These are phyloP conservation scores for Anolis apletophallus DNA, from an alignment of 2,797 vertebrate genomes.

Conservation along the genomic window DNA sequence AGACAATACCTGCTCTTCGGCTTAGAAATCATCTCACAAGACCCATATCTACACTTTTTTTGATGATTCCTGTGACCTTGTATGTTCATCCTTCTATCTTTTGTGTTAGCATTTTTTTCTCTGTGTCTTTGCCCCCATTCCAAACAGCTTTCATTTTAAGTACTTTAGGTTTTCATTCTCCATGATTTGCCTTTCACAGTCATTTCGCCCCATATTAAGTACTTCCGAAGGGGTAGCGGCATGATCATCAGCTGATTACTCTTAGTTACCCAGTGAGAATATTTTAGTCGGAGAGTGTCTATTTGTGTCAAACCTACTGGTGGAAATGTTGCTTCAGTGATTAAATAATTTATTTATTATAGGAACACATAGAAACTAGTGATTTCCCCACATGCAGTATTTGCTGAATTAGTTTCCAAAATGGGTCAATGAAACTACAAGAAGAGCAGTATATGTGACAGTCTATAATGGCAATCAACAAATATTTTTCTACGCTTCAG, in stretches of 20 bases:
- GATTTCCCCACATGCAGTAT: neutral
- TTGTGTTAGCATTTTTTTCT: neutral
- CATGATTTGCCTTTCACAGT: neutral
- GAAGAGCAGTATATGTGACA: slow-evolving; percentile 25
- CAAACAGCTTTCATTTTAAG: neutral
- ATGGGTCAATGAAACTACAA: neutral
- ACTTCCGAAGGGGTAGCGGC: neutral
- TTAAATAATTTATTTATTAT: neutral
- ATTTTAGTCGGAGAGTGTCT: neutral
- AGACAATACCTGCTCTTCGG: too few relatives aligned
- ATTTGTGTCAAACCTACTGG: neutral
- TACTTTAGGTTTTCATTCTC: neutral
- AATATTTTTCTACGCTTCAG: neutral
- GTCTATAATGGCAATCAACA: slow-evolving; percentile 36
- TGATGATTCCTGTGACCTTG: neutral
- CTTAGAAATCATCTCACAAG: too few relatives aligned
- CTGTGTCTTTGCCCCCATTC: neutral
- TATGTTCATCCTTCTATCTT: neutral
- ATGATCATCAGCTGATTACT: neutral
- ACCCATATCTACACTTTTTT: neutral
- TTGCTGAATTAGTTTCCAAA: slow-evolving; percentile 25
- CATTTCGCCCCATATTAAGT: neutral
- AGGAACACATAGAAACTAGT: neutral
- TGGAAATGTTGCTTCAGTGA: neutral
- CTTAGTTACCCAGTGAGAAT: neutral